Evolutionary conservation across 2,888 invertebrate genomes (phyloP).

Genomic region (Brachynemurus nebulosus): DNA sequence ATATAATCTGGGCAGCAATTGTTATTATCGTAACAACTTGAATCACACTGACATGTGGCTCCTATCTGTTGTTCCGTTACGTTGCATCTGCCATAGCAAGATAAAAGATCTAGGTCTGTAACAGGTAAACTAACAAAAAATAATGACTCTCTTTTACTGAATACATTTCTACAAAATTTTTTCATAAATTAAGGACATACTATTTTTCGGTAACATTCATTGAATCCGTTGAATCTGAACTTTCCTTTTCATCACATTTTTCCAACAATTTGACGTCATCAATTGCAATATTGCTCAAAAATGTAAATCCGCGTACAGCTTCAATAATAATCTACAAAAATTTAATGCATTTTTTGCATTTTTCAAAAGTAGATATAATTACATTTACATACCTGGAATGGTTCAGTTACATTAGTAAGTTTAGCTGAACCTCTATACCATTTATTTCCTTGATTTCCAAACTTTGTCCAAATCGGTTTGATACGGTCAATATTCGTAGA

Average conservation of each 20-base stretch:
- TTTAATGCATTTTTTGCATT: too few species aligned
- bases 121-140: too few species aligned
- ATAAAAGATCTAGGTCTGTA: not conserved
- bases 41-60: not conserved
- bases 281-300: not conserved
- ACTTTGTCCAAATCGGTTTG: constrained; percentile 35
- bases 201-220: not conserved
- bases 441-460: constrained; percentile 52
- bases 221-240: not conserved
- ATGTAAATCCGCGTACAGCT: not conserved
- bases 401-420: constrained; percentile 32
- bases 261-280: not conserved
- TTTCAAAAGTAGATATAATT: too few species aligned
- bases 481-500: constrained; percentile 32
- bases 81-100: not conserved
- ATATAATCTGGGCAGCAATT: not conserved
- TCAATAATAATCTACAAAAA: not conserved
- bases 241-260: not conserved
- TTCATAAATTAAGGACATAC: not conserved
- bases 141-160: too few species aligned
- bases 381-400: constrained; percentile 45
- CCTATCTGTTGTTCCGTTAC: not conserved
- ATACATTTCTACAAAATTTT: too few species aligned
- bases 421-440: constrained; percentile 45
- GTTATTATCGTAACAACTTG: not conserved